Base-by-base conservation (phyloP, 64 coral and sea anemone species). In the Pocillopora verrucosa region DNA sequence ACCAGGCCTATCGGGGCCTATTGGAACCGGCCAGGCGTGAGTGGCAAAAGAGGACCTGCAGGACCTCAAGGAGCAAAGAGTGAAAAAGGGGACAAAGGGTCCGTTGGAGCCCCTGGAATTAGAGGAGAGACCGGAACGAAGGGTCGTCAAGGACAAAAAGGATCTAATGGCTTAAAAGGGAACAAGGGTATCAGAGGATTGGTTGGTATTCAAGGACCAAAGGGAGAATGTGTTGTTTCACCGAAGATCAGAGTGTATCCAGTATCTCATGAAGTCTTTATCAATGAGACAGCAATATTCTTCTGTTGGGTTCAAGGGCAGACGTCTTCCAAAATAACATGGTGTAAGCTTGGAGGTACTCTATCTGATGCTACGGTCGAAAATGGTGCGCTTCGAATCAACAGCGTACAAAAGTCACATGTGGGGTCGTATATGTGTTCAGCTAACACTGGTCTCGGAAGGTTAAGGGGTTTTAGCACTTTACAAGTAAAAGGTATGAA, bases 41-140 rank as follows among this genome's bases (percentile, higher is more conserved):
- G 22, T 10, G 84, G 84, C 13, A 74, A 74, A 16, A 37, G 26
- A 74, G 84, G 84, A 19, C 84, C 68, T 58, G 14, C 4, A 26
- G 84, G 84, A 59, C 68, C 19, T 5, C 67, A 58, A 16, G 84
- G 84, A 58, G 11, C 26, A 15, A 72, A 87, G 26, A 67, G 84
- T 11, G 67, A 58, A 19, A 58, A 73, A 36, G 84, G 68, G 12
- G 65, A 59, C 11, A 20, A 15, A 74, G 84, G 84, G 2, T 10
- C 67, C 16, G 0, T 60, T 34, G 84, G 84, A 1, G 24, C 22
- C 9, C 37, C 10, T 9, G 84, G 84, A 19, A 1, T 16, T 58
- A 75, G 59, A 87, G 84, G 84, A 20, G 65, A 74, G 15, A 34
- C 45, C 58, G 84, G 84, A 59, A 0, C 65, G 19, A 69, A 35